These are phyloP conservation scores for Ariolimax columbianus DNA, from an alignment of 2,888 invertebrate genomes.

Conservation along the genomic window DNA sequence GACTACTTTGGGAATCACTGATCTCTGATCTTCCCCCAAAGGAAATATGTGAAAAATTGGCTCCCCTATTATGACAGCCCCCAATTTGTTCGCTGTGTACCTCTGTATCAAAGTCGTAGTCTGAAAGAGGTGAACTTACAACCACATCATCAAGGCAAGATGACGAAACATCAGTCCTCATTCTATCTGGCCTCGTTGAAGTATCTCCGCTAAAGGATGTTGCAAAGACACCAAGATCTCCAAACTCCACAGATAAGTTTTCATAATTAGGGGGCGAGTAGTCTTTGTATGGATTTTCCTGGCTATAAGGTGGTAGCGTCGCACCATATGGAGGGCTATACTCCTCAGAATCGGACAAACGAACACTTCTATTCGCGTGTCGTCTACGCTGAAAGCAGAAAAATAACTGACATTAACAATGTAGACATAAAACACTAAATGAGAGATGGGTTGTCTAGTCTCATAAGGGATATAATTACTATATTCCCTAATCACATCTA, in stretches of 20 bases:
- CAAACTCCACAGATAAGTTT: slow-evolving; percentile 46
- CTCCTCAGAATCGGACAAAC: slow-evolving; percentile 62
- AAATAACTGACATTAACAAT: not conserved
- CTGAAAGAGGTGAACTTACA: not conserved
- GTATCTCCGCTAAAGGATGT: not conserved
- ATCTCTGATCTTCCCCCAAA: not conserved
- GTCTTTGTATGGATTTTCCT: slow-evolving; percentile 63
- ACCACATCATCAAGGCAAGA: not conserved
- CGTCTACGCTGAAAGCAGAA: slow-evolving; percentile 45
- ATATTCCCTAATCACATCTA: too few species aligned
- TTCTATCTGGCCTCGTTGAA: not conserved
- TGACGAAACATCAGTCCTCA: not conserved
- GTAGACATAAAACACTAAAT: not conserved
- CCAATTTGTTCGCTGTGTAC: not conserved
- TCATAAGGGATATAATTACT: too few species aligned
- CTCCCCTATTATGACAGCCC: not conserved
- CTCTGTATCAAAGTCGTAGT: not conserved
- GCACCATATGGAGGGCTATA: slow-evolving; percentile 68
- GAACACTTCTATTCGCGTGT: slow-evolving; percentile 37
- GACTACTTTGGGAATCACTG: not conserved
- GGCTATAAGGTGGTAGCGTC: slow-evolving; percentile 66
- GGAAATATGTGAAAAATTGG: not conserved
- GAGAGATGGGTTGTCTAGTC: not conserved
- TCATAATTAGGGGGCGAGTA: slow-evolving; percentile 67
- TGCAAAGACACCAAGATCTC: slow-evolving; percentile 23